Conservation (phyloP, 2,113 vertebrate species). For the Alectura lathami region DNA sequence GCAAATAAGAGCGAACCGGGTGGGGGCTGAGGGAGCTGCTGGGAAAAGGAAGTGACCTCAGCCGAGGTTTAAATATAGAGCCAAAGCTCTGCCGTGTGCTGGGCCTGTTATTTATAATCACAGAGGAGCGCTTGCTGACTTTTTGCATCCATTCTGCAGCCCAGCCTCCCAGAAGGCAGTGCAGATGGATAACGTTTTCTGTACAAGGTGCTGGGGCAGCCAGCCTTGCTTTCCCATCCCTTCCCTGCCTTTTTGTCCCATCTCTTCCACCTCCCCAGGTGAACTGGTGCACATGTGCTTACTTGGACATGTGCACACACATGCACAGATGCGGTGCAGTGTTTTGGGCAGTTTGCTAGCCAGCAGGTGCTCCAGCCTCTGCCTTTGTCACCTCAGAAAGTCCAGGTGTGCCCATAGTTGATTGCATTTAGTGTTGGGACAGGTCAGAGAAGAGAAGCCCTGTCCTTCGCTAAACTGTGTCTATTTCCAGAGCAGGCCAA, state of each 20-base stretch:
- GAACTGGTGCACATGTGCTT: too few species aligned
- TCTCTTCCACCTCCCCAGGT: not conserved
- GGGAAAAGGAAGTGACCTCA: conserved; percentile 67
- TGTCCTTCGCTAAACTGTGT: fast-evolving
- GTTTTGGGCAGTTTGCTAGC: not conserved
- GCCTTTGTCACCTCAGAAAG: not conserved
- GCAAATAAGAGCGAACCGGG: not conserved
- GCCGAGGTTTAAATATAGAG: conserved; percentile 58
- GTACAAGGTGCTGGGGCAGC: not conserved
- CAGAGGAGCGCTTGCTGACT: not conserved
- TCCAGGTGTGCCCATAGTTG: not conserved
- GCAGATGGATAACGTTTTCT: not conserved
- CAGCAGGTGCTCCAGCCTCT: not conserved
- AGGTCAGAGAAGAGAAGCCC: not conserved
- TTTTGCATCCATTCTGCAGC: not conserved
- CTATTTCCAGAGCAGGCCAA: fast-evolving
- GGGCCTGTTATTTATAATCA: not conserved
- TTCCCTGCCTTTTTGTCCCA: fast-evolving
- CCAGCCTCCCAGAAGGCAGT: not conserved
- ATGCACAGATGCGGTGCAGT: not conserved
- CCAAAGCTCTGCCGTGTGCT: not conserved
- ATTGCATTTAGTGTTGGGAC: not conserved
- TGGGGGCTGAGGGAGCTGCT: conserved; percentile 38
- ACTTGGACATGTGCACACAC: fast-evolving
- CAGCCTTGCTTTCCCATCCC: not conserved